Evolutionary conservation across 2,888 invertebrate species (phyloP).

Genomic region (Limnephilus marmoratus): DNA sequence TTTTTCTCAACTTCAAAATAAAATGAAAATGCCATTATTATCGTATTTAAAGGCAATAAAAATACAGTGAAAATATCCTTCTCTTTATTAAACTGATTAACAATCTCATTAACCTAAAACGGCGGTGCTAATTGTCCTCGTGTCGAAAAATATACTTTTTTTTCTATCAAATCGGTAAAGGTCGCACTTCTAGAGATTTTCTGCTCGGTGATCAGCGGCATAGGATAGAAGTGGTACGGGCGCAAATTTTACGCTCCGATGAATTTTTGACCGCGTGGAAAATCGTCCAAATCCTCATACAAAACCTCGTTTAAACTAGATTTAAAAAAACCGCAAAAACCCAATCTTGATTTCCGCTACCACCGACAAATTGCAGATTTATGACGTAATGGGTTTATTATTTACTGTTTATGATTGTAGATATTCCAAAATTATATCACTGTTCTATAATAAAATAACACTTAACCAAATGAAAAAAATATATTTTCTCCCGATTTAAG

Average conservation of each 20-base stretch:
- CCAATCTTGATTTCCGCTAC: background rate
- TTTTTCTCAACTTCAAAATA: too few relatives aligned
- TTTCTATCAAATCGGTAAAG: background rate
- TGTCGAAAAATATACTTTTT: background rate
- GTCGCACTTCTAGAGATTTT: background rate
- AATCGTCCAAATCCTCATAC: background rate
- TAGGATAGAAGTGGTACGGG: background rate
- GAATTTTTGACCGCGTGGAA: constrained; percentile 12
- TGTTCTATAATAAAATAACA: background rate
- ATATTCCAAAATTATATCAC: background rate
- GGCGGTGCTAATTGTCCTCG: background rate
- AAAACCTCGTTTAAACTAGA: background rate
- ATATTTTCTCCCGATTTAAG: background rate
- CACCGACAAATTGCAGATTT: background rate
- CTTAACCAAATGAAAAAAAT: background rate
- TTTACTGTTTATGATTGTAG: background rate
- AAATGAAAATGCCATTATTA: too few relatives aligned
- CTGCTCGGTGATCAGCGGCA: background rate
- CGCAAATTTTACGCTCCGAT: constrained; percentile 17
- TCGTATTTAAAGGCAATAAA: too few relatives aligned
- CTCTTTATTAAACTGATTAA: too few relatives aligned
- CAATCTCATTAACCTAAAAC: background rate
- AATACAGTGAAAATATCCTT: too few relatives aligned
- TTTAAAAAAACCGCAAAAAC: background rate
- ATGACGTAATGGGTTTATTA: background rate